Evolutionary conservation across 2,888 invertebrate species (phyloP), one percentile per base, ranked within the genome.

Genomic region (Nomada goodeniana): DNA sequence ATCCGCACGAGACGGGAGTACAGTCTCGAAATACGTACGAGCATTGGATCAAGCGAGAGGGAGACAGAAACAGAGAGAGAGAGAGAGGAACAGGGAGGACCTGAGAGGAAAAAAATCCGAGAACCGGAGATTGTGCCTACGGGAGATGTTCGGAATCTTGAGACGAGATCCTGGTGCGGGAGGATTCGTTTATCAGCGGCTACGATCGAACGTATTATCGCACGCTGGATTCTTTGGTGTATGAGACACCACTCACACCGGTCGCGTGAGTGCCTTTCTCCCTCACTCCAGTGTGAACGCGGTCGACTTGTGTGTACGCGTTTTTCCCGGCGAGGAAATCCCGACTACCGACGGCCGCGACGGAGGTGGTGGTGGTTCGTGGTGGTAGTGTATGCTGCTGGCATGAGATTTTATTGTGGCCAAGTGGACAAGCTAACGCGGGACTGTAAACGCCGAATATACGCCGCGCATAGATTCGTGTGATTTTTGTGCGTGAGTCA

Each of bases 81-180:
- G 36, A 55, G 44, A 60, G 5, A 15, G 60, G 23, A 57, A 60
- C 20, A 60, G 60, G 60, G 60, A 71, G 60, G 47, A 29, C 47
- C 29, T 23, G 44, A 61, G 36, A 18, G 52, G 78, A 75, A 64
- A 70, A 52, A 64, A 61, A 23, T 23, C 44, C 26, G 69, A 55
- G 15, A 7, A 42, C 5, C 52, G 64, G 65, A 42, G 73, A 61
- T 29, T 29, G 63, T 76, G 67, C 52, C 50, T 52, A 60, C 79
- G 75, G 84, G 89, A 88, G 79, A 88, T 88, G 88, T 83, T 71
- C 68, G 85, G 72, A 75, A 84, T 82, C 80, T 85, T 55, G 77
- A 57, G 60, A 65, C 67, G 81, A 81, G 78, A 77, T 80, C 79
- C 77, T 80, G 84, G 76, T 74, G 83, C 86, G 89, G 89, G 82